Percentiles rank a stretch among this genome's conserved stretches.
Conservation (phyloP, 2,113 vertebrate genomes). For the Chaetops frenatus region DNA sequence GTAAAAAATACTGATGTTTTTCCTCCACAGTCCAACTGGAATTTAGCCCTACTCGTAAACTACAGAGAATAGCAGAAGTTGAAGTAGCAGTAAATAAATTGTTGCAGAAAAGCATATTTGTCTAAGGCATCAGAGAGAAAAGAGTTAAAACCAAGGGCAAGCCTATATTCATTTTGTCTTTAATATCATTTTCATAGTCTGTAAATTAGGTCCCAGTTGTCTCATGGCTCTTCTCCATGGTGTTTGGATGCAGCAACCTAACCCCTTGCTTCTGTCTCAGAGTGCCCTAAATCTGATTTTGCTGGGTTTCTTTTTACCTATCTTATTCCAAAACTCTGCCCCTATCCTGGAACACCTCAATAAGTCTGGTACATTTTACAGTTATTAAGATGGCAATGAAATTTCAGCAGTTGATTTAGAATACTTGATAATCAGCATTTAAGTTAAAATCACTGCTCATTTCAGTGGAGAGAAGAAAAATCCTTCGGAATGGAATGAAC, state of each 20-base stretch:
- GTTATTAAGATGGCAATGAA: not conserved
- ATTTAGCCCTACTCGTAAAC: not conserved
- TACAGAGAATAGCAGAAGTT: not conserved
- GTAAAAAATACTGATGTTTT: not conserved
- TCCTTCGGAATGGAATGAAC: not conserved
- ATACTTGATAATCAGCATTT: not conserved
- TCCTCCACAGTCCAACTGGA: not conserved
- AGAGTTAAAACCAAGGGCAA: not conserved
- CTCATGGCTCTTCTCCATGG: not conserved
- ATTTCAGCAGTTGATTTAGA: not conserved
- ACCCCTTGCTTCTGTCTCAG: not conserved
- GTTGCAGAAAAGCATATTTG: not conserved
- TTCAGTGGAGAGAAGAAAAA: not conserved
- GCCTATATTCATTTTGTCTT: not conserved
- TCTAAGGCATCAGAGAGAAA: not conserved
- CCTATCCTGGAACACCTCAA: not conserved
- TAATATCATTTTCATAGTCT: not conserved
- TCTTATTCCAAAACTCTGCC: not conserved
- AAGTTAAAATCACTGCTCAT: not conserved
- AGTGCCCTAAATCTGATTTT: not conserved
- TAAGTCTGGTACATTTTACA: not conserved
- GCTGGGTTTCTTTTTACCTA: not conserved
- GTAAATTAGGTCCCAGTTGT: not conserved
- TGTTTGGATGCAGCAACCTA: not conserved
- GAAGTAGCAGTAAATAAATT: not conserved